These are phyloP conservation scores for Acanthaster planci DNA, from an alignment of 35 echinoderm and acorn worm genomes.

Conservation along the genomic window DNA sequence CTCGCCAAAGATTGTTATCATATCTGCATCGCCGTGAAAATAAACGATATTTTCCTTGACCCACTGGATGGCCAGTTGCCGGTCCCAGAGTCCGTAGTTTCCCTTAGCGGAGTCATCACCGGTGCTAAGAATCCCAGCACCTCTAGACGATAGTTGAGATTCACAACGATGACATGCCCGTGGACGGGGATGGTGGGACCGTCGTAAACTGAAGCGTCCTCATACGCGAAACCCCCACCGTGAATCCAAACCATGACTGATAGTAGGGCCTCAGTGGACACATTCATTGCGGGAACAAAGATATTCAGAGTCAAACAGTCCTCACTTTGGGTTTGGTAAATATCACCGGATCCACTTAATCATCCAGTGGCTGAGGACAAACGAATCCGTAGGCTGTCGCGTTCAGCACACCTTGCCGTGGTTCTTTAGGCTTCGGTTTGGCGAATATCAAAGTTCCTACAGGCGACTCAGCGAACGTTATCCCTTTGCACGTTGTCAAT, in stretches of 20 bases:
- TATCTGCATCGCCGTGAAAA: slow-evolving; percentile 35
- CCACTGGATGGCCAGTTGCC: slow-evolving; percentile 42
- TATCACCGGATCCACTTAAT: not conserved
- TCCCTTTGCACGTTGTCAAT: too few species aligned
- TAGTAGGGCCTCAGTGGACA: not conserved
- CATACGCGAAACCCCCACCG: not conserved
- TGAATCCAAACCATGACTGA: slow-evolving; percentile 45
- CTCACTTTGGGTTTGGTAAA: slow-evolving; percentile 16
- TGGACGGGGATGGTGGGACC: slow-evolving; percentile 27
- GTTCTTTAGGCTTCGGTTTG: not conserved
- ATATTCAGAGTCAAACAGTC: slow-evolving; percentile 42
- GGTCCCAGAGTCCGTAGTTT: slow-evolving; percentile 49
- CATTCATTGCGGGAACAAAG: not conserved
- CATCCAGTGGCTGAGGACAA: not conserved
- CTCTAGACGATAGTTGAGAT: slow-evolving; percentile 54
- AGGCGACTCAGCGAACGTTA: slow-evolving; percentile 40
- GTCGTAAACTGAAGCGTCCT: not conserved
- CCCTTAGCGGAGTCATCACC: slow-evolving; percentile 33
- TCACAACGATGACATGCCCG: slow-evolving; percentile 50
- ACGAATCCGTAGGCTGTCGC: not conserved
- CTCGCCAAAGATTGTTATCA: slow-evolving; percentile 48
- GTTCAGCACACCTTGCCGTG: not conserved
- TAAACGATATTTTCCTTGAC: slow-evolving; percentile 32
- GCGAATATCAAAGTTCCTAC: slow-evolving; percentile 30
- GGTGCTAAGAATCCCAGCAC: slow-evolving; percentile 51